A percentile compares a stretch with the other conserved stretches of the same genome.
These are phyloP conservation scores for Melieria crassipennis DNA, from an alignment of 2,888 invertebrate genomes.

Conservation along the genomic window DNA sequence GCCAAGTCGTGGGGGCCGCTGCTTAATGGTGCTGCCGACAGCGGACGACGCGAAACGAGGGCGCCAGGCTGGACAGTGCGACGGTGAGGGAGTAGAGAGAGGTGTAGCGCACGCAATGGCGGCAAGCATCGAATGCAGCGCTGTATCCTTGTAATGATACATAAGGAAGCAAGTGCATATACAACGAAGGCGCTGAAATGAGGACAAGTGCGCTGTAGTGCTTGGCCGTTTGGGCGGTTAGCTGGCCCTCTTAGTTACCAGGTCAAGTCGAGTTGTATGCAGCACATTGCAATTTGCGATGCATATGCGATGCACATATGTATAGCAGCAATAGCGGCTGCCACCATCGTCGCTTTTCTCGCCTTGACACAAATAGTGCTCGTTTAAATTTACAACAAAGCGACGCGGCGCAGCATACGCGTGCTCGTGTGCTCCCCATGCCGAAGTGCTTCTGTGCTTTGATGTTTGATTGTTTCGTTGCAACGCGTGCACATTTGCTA, in stretches of 20 bases:
- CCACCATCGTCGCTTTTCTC: too few relatives aligned
- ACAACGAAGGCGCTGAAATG: conserved; percentile 5
- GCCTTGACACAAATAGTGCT: not conserved
- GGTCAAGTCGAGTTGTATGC: not conserved
- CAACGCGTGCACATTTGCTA: not conserved
- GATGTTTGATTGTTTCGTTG: not conserved
- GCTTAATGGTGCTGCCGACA: conserved; percentile 2
- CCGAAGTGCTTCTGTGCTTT: not conserved
- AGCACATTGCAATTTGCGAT: not conserved
- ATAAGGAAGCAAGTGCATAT: not conserved
- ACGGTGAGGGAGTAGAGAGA: not conserved
- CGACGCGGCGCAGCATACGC: not conserved
- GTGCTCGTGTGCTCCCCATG: not conserved
- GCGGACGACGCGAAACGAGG: conserved; percentile 19
- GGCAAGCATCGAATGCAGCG: not conserved
- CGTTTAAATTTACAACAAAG: not conserved
- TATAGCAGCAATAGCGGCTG: not conserved
- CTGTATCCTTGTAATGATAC: not conserved
- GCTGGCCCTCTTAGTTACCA: not conserved
- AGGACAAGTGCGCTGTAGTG: conserved; percentile 16
- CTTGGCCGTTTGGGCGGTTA: not conserved
- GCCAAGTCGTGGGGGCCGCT: conserved; percentile 5
- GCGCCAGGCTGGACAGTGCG: not conserved
- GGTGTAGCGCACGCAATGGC: not conserved
- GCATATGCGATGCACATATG: not conserved